phyloP scores from a whole-genome alignment of 2,113 vertebrate species.

The Chrysochloris asiatica region DNA sequence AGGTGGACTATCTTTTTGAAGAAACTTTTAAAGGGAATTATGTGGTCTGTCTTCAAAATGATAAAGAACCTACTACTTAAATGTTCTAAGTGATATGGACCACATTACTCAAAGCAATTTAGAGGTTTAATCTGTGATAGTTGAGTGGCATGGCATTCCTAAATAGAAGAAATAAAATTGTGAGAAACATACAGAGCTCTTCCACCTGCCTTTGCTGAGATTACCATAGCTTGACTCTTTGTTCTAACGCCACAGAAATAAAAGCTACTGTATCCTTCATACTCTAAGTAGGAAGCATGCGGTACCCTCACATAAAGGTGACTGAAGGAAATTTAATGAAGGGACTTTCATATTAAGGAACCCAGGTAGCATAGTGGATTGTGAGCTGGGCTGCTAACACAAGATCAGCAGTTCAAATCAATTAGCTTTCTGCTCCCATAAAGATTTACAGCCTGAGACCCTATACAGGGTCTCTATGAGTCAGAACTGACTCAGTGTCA shows the following conservation, averaged over 20 bases:
- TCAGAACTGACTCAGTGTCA: too few species aligned
- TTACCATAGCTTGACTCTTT: neutral
- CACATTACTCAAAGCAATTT: neutral
- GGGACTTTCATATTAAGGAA: too few species aligned
- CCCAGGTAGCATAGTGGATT: too few species aligned
- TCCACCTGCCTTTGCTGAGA: neutral
- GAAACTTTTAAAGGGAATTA: neutral
- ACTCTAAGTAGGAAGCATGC: neutral
- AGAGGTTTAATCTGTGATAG: conserved; percentile 4
- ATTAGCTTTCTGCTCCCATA: too few species aligned
- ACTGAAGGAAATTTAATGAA: conserved; percentile 1
- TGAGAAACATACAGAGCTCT: conserved; percentile 1
- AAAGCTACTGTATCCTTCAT: neutral
- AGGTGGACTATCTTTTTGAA: conserved; percentile 34
- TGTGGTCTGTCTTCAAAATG: conserved; percentile 47
- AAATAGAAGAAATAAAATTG: neutral
- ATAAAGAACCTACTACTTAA: conserved; percentile 45
- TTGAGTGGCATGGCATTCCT: neutral
- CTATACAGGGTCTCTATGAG: too few species aligned
- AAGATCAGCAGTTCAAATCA: too few species aligned
- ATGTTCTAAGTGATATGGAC: neutral
- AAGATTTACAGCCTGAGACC: too few species aligned
- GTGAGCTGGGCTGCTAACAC: too few species aligned
- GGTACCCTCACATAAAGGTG: neutral
- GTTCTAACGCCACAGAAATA: neutral